Evolutionary conservation across 2,113 vertebrate genomes (phyloP).

Genomic region (Cathartes aura): DNA sequence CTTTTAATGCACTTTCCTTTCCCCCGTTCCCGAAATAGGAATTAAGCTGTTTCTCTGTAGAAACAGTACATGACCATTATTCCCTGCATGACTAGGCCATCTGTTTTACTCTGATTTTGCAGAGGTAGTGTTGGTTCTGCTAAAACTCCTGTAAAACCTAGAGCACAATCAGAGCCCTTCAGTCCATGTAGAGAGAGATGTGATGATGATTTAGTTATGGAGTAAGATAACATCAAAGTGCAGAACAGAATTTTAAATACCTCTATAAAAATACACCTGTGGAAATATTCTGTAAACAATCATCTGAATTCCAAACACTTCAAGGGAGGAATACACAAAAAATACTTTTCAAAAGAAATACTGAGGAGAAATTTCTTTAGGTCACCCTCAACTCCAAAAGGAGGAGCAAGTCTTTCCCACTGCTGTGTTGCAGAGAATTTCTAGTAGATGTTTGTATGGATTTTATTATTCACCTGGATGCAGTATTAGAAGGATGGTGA

Average conservation of each 20-base stretch:
- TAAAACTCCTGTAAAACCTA: background rate
- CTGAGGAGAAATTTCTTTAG: background rate
- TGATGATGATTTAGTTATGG: background rate
- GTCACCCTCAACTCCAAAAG: background rate
- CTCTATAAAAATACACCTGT: conserved; percentile 14
- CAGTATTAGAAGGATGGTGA: background rate
- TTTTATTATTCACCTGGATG: background rate
- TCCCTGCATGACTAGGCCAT: background rate
- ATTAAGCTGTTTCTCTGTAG: background rate
- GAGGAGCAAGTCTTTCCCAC: background rate
- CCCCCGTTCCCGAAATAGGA: background rate
- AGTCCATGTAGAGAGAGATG: background rate
- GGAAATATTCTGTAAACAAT: background rate
- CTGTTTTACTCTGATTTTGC: conserved; percentile 3
- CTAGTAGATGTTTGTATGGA: background rate
- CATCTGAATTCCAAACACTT: background rate
- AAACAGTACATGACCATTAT: background rate
- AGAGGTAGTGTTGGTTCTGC: background rate
- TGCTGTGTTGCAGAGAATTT: background rate
- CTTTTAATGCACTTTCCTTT: background rate
- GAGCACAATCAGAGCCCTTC: background rate
- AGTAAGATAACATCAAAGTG: conserved; percentile 16
- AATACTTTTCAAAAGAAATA: background rate
- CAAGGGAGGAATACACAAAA: background rate
- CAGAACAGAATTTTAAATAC: background rate